These are phyloP conservation scores for Metaphire vulgaris DNA, from an alignment of 1,140 invertebrate species.

Conservation along the genomic window DNA sequence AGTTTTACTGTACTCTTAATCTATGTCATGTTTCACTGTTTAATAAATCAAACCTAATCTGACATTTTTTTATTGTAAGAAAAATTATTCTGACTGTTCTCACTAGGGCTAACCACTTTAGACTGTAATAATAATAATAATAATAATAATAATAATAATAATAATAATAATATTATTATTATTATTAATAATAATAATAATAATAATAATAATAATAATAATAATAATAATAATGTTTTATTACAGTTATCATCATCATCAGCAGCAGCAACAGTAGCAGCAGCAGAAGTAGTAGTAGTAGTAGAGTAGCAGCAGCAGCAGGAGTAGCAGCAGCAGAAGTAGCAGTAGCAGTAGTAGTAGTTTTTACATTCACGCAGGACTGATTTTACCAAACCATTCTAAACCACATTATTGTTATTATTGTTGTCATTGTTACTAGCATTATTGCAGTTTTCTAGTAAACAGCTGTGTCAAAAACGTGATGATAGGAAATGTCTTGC, in stretches of 20 bases:
- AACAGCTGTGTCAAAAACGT: background rate
- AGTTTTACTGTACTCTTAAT: constrained; percentile 25
- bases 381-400: background rate
- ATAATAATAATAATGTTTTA: no score
- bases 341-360: background rate
- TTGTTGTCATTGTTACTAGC: background rate
- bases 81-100: background rate
- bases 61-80: background rate
- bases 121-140: background rate
- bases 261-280: no score
- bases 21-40: background rate
- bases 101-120: background rate
- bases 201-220: no score
- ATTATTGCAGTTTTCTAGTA: background rate
- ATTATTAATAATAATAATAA: no score
- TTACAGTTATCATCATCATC: no score
- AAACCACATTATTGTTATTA: background rate
- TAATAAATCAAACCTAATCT: background rate
- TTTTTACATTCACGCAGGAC: background rate
- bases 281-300: no score
- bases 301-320: no score
- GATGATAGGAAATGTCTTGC: no score
- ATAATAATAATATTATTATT: background rate
- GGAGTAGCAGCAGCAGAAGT: no score
- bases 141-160: background rate